phyloP scores from a whole-genome alignment of 2,888 invertebrate genomes.

The Plemyria rubiginata region DNA sequence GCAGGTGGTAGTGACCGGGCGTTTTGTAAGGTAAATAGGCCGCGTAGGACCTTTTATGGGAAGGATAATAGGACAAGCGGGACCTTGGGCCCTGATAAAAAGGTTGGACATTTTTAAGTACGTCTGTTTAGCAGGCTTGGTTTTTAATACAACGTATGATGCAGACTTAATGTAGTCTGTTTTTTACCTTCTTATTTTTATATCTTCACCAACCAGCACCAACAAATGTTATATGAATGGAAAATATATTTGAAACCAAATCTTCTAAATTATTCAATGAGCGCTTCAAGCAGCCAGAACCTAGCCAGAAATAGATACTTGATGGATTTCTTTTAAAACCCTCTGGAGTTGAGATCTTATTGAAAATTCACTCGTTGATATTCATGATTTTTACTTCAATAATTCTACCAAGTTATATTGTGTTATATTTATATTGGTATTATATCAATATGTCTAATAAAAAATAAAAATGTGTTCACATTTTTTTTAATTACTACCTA shows the following conservation, averaged over 20 bases:
- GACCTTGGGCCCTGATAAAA: constrained; percentile 26
- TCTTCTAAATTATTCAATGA: constrained; percentile 26
- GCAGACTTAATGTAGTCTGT: too few species aligned
- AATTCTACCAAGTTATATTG: too few species aligned
- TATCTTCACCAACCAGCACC: too few species aligned
- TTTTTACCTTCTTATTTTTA: too few species aligned
- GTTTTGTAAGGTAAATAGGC: constrained; percentile 49
- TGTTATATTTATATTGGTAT: too few species aligned
- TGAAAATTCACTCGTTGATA: constrained; percentile 26
- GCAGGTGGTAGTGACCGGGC: constrained; percentile 48
- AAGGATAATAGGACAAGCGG: constrained; percentile 27
- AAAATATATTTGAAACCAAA: constrained; percentile 1
- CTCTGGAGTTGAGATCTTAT: constrained; percentile 20
- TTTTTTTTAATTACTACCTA: too few species aligned
- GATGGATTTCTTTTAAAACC: constrained; percentile 30
- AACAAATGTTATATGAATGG: too few species aligned
- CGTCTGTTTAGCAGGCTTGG: constrained; percentile 19
- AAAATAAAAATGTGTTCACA: too few species aligned
- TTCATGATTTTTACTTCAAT: constrained; percentile 21
- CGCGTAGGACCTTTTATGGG: constrained; percentile 36
- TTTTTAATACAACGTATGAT: constrained; percentile 20
- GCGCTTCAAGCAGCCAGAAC: constrained; percentile 5
- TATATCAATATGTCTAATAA: too few species aligned
- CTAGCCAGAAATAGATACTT: constrained; percentile 16
- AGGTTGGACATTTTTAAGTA: constrained; percentile 20